These are phyloP conservation scores for Pammene aurita DNA, from an alignment of 2,888 invertebrate genomes.

Conservation along the genomic window DNA sequence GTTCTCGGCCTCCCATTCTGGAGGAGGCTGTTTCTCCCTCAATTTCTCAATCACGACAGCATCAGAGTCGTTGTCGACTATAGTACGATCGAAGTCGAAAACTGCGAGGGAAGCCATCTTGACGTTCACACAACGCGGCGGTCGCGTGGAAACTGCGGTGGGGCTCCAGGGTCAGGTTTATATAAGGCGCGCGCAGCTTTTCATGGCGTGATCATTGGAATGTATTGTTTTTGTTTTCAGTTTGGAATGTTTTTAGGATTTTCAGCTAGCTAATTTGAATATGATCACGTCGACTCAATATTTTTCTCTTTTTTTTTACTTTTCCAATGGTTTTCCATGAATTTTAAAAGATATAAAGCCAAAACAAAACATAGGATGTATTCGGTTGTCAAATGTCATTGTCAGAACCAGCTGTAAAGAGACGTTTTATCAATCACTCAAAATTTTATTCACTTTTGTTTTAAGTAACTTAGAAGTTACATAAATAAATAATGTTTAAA, in stretches of 20 bases:
- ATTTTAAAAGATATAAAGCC: not conserved
- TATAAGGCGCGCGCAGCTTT: conserved; percentile 40
- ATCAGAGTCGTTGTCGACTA: conserved; percentile 75
- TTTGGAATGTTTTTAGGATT: not conserved
- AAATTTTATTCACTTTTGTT: not conserved
- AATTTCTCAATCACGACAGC: conserved; percentile 73
- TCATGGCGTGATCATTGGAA: not conserved
- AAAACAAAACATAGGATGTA: not conserved
- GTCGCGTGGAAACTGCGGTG: conserved; percentile 51
- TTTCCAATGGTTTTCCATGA: not conserved
- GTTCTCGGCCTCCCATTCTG: conserved; percentile 68
- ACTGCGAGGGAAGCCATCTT: conserved; percentile 70
- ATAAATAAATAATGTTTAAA: too few species aligned
- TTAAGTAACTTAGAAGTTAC: not conserved
- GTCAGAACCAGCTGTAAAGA: conserved; percentile 16
- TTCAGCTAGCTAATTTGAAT: not conserved
- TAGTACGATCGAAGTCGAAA: conserved; percentile 77
- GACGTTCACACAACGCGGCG: conserved; percentile 54
- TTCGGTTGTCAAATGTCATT: not conserved
- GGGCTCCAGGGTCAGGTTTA: conserved; percentile 18
- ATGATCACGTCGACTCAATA: not conserved
- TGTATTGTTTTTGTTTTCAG: too few species aligned
- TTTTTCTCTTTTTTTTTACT: not conserved
- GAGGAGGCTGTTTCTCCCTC: conserved; percentile 70
- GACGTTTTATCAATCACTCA: not conserved